Percentiles rank a stretch among this genome's conserved stretches.
Conservation (phyloP, 2,888 invertebrate genomes). For the Cyclophora albipunctata region DNA sequence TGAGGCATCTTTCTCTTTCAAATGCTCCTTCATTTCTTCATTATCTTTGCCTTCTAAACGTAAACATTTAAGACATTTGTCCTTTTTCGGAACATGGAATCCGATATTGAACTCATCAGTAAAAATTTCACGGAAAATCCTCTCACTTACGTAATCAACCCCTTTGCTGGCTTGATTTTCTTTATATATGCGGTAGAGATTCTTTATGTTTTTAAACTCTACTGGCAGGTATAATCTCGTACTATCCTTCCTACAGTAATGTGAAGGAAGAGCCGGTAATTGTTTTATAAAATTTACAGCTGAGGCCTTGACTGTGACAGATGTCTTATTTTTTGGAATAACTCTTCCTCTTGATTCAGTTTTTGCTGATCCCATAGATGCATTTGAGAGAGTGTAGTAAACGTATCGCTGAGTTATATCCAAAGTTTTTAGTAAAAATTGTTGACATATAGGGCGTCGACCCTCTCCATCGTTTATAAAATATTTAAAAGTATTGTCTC, state of each 20-base stretch:
- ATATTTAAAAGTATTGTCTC: conserved; percentile 5
- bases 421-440: conserved; percentile 4
- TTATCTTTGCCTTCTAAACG: conserved; percentile 4
- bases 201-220: conserved; percentile 9
- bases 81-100: conserved; percentile 11
- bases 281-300: conserved; percentile 7
- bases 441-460: conserved; percentile 4
- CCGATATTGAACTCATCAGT: conserved; percentile 7
- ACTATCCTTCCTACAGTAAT: conserved; percentile 10
- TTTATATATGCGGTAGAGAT: background rate
- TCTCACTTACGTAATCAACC: background rate
- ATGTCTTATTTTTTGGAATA: conserved; percentile 8
- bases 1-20: conserved; percentile 15
- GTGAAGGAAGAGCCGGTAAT: conserved; percentile 9
- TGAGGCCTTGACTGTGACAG: conserved; percentile 1
- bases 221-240: conserved; percentile 8
- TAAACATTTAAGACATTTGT: conserved; percentile 12
- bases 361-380: conserved; percentile 4
- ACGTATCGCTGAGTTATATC: conserved; percentile 1
- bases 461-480: conserved; percentile 12
- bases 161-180: background rate
- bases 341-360: conserved; percentile 3
- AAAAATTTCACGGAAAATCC: background rate
- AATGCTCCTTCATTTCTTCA: conserved; percentile 8
- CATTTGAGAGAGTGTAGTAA: conserved; percentile 4